These are phyloP conservation scores for Drosophila mayaguana DNA, from an alignment of 2,888 invertebrate species.

Conservation along the genomic window DNA sequence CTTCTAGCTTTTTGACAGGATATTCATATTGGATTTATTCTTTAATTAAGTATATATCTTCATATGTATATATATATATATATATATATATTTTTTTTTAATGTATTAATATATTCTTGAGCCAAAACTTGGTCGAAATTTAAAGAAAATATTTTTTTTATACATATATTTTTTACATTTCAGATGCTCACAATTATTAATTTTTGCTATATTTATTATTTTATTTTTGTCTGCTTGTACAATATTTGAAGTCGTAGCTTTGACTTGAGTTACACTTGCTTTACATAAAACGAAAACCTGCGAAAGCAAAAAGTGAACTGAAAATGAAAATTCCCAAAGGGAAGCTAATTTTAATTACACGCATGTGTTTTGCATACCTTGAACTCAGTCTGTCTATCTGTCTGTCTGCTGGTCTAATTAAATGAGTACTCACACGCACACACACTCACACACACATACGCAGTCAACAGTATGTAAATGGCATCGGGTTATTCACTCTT, in stretches of 20 bases:
- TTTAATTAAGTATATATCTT: too few species aligned
- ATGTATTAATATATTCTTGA: too few species aligned
- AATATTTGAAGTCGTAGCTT: background rate
- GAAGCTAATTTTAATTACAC: constrained; percentile 50
- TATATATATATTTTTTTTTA: too few species aligned
- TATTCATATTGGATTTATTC: too few species aligned
- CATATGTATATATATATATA: too few species aligned
- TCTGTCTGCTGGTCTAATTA: constrained; percentile 49
- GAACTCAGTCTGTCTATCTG: constrained; percentile 16
- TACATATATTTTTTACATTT: too few species aligned
- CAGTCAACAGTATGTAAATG: constrained; percentile 24
- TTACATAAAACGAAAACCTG: constrained; percentile 16
- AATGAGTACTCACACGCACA: constrained; percentile 27
- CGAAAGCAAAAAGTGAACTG: background rate
- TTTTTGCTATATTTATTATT: too few species aligned
- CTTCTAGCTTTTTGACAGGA: too few species aligned
- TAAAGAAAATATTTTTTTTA: too few species aligned
- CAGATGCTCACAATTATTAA: too few species aligned
- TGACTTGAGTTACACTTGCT: constrained; percentile 8
- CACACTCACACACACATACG: constrained; percentile 4
- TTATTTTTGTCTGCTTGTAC: too few species aligned
- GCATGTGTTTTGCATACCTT: constrained; percentile 48
- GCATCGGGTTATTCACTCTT: constrained; percentile 23
- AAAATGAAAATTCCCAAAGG: constrained; percentile 13
- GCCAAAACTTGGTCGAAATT: too few species aligned